Conservation (phyloP, 2,113 vertebrate species). For the Caracal caracal region DNA sequence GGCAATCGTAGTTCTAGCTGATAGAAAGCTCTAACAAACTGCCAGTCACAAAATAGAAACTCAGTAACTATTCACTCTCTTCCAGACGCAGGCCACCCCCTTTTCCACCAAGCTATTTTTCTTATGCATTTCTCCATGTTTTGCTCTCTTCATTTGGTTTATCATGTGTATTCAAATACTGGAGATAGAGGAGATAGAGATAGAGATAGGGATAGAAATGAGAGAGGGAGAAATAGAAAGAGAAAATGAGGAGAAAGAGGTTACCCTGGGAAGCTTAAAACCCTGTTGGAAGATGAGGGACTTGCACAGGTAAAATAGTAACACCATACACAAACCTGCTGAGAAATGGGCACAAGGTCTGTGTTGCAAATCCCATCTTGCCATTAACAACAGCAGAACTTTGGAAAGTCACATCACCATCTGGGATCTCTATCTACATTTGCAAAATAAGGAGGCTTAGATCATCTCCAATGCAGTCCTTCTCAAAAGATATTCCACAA, state of each 20-base stretch:
- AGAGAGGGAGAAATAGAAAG: background rate
- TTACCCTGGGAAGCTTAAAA: background rate
- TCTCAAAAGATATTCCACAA: background rate
- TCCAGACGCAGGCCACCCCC: background rate
- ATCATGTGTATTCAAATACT: background rate
- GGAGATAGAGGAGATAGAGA: background rate
- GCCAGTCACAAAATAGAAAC: background rate
- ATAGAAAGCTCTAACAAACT: background rate
- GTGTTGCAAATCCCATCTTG: background rate
- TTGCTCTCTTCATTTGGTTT: background rate
- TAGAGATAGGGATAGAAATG: background rate
- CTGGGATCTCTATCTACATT: background rate
- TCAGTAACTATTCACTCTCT: background rate
- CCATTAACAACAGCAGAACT: background rate
- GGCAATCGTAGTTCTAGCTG: background rate
- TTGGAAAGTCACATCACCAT: background rate
- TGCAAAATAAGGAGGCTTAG: background rate
- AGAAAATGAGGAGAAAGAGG: background rate
- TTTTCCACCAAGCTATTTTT: background rate
- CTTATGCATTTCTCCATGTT: background rate
- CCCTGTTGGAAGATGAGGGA: background rate
- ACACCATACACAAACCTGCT: background rate
- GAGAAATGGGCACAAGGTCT: background rate
- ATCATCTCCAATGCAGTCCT: background rate
- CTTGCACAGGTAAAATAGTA: background rate